Evolutionary conservation across 2,113 vertebrate species (phyloP), one percentile per base, ranked within the genome.

Genomic region (Chamaea fasciata): DNA sequence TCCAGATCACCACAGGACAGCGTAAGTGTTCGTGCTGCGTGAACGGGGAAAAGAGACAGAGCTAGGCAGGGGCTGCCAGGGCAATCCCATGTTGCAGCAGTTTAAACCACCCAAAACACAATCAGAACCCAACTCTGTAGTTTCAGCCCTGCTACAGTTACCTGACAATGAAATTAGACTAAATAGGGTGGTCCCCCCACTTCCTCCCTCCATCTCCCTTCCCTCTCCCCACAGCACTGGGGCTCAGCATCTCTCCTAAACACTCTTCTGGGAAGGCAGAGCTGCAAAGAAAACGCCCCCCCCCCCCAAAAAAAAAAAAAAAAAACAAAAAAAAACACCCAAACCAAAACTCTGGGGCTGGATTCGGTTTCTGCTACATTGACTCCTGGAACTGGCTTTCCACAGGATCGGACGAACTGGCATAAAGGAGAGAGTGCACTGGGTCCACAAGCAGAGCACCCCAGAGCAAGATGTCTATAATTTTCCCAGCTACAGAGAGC

Each of bases 11-110:
- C 15, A 8, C 73, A 71, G 89, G 44, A 84, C 35, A 74, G 73
- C 28, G 1, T 13, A 77, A 92, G 70, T 3, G 0, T 46, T 91
- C 0, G 0, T 41, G 41, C 60, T 47, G 52, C 56, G 28, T 3
- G 27, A 89, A 82, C 1, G 1, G 42, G 47, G 30, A 24, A 59
- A 44, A 62, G 55, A 83, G 50, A n/a, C 67, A 70, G 62, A 76
- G 26, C 37, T 6, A 62, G 57, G 41, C 41, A 93, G 19, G 8
- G 65, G 71, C 73, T 92, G 73, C 64, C 56, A 92, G 55, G 47
- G 56, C 4, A 6, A 55, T 47, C 42, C 33, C 5, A 44, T 7
- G 50, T 28, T 70, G 78, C 7, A 35, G 21, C 79, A 73, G 16
- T 30, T 90, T 37, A 76, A 92, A 55, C 30, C 47, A 86, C 13